A percentile compares a stretch with the other conserved stretches of the same genome.
Evolutionary conservation across 2,113 vertebrate species (phyloP).

Genomic region (Daboia siamensis): DNA sequence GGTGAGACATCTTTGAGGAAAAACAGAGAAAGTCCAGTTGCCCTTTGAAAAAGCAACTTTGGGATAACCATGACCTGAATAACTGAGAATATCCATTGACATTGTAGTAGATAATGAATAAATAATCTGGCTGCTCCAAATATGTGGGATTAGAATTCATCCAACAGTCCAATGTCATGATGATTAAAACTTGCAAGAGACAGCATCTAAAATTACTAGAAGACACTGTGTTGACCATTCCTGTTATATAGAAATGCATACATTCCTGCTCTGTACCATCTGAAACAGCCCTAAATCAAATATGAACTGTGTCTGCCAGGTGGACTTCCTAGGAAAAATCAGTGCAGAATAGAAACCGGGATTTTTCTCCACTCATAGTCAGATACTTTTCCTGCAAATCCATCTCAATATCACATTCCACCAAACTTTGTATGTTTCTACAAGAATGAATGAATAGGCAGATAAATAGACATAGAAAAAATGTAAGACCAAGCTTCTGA

Average conservation of each 20-base stretch:
- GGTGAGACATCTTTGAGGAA: background rate
- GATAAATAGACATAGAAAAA: slow-evolving; percentile 32
- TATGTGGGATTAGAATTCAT: too few relatives aligned
- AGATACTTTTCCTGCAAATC: background rate
- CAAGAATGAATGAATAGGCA: background rate
- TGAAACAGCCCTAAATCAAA: background rate
- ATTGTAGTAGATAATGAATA: background rate
- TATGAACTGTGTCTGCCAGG: background rate
- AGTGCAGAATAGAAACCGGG: background rate
- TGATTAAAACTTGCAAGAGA: too few relatives aligned
- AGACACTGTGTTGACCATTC: too few relatives aligned
- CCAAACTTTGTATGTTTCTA: background rate
- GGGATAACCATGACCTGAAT: background rate
- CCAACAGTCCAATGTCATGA: too few relatives aligned
- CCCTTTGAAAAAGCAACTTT: background rate
- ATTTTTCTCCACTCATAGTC: background rate
- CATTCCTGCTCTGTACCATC: background rate
- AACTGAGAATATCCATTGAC: background rate
- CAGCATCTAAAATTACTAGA: too few relatives aligned
- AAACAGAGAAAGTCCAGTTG: background rate
- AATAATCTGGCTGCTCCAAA: too few relatives aligned
- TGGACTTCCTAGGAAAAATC: background rate
- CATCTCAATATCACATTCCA: slow-evolving; percentile 8
- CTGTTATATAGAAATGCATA: background rate
- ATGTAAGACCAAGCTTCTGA: slow-evolving; percentile 40